Evolutionary conservation across 1,140 invertebrate species (phyloP), one percentile per base, ranked within the genome.

Genomic region (Polypedilum pembai): DNA sequence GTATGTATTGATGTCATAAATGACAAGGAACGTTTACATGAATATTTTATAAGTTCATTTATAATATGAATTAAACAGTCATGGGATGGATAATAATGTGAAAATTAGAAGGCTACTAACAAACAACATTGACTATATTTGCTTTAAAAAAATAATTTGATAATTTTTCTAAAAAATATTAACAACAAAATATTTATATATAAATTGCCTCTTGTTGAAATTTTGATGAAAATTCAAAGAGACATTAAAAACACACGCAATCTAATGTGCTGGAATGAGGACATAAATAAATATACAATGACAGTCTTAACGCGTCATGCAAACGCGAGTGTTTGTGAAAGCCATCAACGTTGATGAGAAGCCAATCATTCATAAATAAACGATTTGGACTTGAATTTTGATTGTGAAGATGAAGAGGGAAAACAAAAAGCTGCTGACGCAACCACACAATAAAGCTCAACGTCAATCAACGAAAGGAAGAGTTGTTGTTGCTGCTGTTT

Each of bases 301-400:
- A 20, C 8, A 21, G 65, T 3, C 20, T 18, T 69, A 20, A n/a
- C n/a, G 17, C 17, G 65, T 69, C 17, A 69, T 21, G 18, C 45
- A 15, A 56, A 12, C 8, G 15, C 45, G 45, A 56, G 15, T 33
- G 24, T 33, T 33, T 33, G 24, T 33, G 24, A 33, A 33, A 33
- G 24, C 24, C 45, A 56, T 56, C 45, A 56, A 33, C 10, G 3
- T 20, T 21, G 8, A 21, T 69, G 17, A 18, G 65, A 21, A 69
- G 65, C 20, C 65, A 69, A 20, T 69, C 65, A 69, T 20, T 69
- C 65, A 69, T 69, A 69, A 69, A 18, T 69, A 69, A 69, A 69
- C 17, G 17, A 21, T 69, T 69, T 69, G 20, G 65, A 69, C 65
- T 69, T 69, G 17, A 69, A 20, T 56, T 56, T 56, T 56, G 45